These are phyloP conservation scores for Idaea aversata DNA, from an alignment of 2,888 invertebrate genomes.

Conservation along the genomic window DNA sequence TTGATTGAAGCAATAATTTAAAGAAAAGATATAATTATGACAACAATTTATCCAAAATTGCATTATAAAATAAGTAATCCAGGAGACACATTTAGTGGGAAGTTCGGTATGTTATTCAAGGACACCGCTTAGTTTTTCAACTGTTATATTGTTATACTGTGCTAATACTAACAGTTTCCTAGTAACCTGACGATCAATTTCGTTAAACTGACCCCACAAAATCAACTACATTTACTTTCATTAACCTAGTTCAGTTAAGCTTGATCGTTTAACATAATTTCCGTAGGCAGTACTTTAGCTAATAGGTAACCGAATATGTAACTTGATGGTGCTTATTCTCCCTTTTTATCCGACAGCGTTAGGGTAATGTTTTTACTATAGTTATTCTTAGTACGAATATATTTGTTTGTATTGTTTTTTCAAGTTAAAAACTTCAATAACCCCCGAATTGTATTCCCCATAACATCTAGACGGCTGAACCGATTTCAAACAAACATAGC, in stretches of 20 bases:
- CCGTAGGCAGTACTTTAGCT: background rate
- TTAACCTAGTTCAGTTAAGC: conserved; percentile 1
- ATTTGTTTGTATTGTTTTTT: too few relatives aligned
- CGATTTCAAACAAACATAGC: too few relatives aligned
- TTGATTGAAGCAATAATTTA: too few relatives aligned
- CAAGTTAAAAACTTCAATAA: too few relatives aligned
- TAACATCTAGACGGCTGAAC: too few relatives aligned
- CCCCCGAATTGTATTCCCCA: too few relatives aligned
- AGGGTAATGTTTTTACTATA: background rate
- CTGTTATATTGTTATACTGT: background rate
- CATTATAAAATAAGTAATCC: too few relatives aligned
- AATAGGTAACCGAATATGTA: conserved; percentile 1
- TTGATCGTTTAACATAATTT: background rate
- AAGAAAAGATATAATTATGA: too few relatives aligned
- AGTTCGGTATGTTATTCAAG: too few relatives aligned
- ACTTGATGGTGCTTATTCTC: background rate
- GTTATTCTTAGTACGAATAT: background rate
- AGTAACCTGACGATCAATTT: conserved; percentile 1
- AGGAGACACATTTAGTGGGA: too few relatives aligned
- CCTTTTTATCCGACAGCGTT: background rate
- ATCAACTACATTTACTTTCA: background rate
- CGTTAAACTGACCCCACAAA: background rate
- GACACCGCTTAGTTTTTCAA: too few relatives aligned
- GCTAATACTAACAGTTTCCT: background rate
- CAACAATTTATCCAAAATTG: too few relatives aligned